A percentile compares a stretch with the other conserved stretches of the same genome.
Conservation (phyloP, 1,140 invertebrate species). For the Plodia interpunctella region DNA sequence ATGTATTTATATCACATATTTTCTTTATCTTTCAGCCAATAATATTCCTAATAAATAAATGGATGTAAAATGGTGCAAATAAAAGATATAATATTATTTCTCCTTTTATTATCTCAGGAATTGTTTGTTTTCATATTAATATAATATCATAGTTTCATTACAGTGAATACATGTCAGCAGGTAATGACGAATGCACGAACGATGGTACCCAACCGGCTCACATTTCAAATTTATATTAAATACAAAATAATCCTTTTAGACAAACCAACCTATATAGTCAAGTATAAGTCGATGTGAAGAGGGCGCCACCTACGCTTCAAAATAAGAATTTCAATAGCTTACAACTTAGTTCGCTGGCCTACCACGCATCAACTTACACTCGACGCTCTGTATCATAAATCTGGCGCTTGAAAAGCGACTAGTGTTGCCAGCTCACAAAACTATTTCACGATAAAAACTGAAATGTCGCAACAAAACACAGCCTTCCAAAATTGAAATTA, state of each 20-base stretch:
- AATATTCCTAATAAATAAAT: too few relatives aligned
- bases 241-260: background rate
- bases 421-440: constrained; percentile 27
- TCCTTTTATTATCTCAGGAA: constrained; percentile 71
- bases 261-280: background rate
- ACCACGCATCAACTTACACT: too few relatives aligned
- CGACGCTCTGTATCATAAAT: background rate
- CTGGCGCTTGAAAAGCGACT: constrained; percentile 21
- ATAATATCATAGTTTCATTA: constrained; percentile 68
- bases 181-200: constrained; percentile 58
- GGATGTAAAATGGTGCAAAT: constrained; percentile 14
- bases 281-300: too few relatives aligned
- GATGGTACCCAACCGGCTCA: constrained; percentile 36
- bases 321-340: too few relatives aligned
- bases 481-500: constrained; percentile 25
- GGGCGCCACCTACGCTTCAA: background rate
- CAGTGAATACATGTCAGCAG: constrained; percentile 62
- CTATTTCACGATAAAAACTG: constrained; percentile 18
- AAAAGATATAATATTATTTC: constrained; percentile 66
- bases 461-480: constrained; percentile 33
- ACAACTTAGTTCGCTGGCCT: too few relatives aligned
- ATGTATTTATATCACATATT: too few relatives aligned
- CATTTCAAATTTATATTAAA: background rate
- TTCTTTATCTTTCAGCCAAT: too few relatives aligned
- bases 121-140: constrained; percentile 65